phyloP scores from a whole-genome alignment of 2,888 invertebrate species.

The Tiliacea aurago region DNA sequence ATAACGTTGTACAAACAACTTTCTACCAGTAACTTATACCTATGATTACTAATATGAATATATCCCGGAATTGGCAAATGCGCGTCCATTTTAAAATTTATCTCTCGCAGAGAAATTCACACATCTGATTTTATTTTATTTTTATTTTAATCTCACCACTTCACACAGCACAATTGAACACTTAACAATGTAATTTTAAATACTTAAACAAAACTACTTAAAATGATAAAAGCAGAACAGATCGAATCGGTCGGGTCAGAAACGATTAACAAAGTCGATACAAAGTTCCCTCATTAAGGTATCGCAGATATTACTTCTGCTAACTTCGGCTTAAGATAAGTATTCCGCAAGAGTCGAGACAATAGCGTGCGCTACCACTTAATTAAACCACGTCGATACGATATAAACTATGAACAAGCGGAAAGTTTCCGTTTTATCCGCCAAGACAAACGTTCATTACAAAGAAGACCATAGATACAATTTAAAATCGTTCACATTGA shows the following conservation, averaged over 20 bases:
- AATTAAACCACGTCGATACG: constrained; percentile 86
- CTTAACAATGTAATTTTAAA: constrained; percentile 55
- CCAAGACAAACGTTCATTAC: constrained; percentile 75
- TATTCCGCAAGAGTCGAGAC: constrained; percentile 87
- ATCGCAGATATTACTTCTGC: constrained; percentile 89
- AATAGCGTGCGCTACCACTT: constrained; percentile 88
- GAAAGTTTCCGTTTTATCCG: constrained; percentile 80
- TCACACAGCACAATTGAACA: constrained; percentile 64
- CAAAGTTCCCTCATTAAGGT: constrained; percentile 90
- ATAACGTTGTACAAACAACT: constrained; percentile 52
- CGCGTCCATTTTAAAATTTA: constrained; percentile 83
- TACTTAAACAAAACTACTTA: constrained; percentile 62
- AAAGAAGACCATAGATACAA: constrained; percentile 48
- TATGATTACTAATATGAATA: constrained; percentile 58
- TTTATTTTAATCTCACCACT: constrained; percentile 65
- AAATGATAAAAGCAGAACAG: constrained; percentile 65
- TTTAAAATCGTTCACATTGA: constrained; percentile 66
- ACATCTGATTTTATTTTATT: constrained; percentile 64
- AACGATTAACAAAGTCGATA: constrained; percentile 89
- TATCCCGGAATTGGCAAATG: constrained; percentile 74
- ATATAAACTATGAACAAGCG: constrained; percentile 78
- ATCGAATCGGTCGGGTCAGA: constrained; percentile 78
- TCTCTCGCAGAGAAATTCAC: constrained; percentile 73
- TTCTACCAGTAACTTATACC: constrained; percentile 71
- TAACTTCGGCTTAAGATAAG: constrained; percentile 87